Percentiles rank a stretch among this genome's conserved stretches.
These are phyloP conservation scores for Etheostoma cragini DNA, from an alignment of 2,113 vertebrate species.

Conservation along the genomic window DNA sequence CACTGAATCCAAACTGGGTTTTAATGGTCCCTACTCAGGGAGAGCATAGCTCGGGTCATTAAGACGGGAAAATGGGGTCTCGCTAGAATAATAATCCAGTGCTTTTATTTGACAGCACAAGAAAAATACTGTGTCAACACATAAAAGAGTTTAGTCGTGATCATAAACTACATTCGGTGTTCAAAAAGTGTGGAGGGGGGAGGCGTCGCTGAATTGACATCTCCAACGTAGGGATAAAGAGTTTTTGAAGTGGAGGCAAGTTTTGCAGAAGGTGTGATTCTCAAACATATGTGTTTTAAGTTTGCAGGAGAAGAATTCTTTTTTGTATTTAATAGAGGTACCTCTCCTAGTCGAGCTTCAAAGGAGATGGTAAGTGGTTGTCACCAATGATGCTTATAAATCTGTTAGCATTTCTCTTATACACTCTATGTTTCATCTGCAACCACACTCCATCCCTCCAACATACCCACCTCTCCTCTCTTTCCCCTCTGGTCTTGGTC, in stretches of 20 bases:
- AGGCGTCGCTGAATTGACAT: slow-evolving; percentile 42
- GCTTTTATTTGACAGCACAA: slow-evolving; percentile 82
- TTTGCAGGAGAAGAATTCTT: background rate
- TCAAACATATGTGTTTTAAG: slow-evolving; percentile 4
- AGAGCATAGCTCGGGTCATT: slow-evolving; percentile 74
- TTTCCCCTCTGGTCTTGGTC: slow-evolving; percentile 39
- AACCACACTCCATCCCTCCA: slow-evolving; percentile 37
- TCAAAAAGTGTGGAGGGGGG: slow-evolving; percentile 28
- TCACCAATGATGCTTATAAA: slow-evolving; percentile 64
- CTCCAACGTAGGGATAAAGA: slow-evolving; percentile 22
- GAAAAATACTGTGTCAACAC: slow-evolving; percentile 82
- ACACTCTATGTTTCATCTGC: slow-evolving; percentile 66
- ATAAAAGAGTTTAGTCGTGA: slow-evolving; percentile 72
- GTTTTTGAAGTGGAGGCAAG: slow-evolving; percentile 36
- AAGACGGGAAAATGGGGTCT: slow-evolving; percentile 76
- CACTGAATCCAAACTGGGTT: slow-evolving; percentile 74
- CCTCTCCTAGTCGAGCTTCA: slow-evolving; percentile 52
- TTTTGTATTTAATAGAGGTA: slow-evolving; percentile 5
- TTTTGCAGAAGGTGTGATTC: slow-evolving; percentile 29
- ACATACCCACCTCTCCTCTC: slow-evolving; percentile 34
- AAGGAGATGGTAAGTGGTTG: slow-evolving; percentile 48
- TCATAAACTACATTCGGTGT: slow-evolving; percentile 72
- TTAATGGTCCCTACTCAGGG: slow-evolving; percentile 69
- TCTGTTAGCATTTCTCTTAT: slow-evolving; percentile 68
- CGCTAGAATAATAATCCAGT: slow-evolving; percentile 76